These are phyloP conservation scores for Lasioglossum leucozonium DNA, from an alignment of 2,888 invertebrate species.

Conservation along the genomic window DNA sequence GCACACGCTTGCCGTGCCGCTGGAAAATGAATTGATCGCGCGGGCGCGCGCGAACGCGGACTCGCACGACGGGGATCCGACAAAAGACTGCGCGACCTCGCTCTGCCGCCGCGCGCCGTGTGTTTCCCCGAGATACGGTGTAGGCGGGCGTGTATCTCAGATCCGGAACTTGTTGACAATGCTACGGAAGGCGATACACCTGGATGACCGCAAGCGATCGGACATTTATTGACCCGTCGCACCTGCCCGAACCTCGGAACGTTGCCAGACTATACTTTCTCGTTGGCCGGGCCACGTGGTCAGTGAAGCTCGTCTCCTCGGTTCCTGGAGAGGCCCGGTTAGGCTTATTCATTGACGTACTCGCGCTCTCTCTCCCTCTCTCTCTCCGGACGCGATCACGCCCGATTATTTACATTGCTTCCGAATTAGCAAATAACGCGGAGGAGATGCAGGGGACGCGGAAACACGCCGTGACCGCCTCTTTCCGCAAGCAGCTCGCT, in stretches of 20 bases:
- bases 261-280: conserved; percentile 74
- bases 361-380: conserved; percentile 37
- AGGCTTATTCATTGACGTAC: conserved; percentile 70
- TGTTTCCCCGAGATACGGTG: conserved; percentile 45
- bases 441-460: conserved; percentile 30
- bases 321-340: conserved; percentile 36
- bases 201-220: conserved; percentile 76
- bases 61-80: conserved; percentile 37
- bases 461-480: conserved; percentile 65
- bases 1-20: conserved; percentile 56
- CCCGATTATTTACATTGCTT: conserved; percentile 78
- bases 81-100: conserved; percentile 28
- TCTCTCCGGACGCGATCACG: conserved; percentile 63
- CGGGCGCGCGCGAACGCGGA: no score
- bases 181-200: conserved; percentile 84
- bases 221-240: conserved; percentile 64
- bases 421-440: conserved; percentile 77
- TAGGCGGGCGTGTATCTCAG: conserved; percentile 73
- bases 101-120: neutral
- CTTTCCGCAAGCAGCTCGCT: conserved; percentile 57
- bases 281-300: conserved; percentile 71
- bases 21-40: conserved; percentile 61
- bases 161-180: conserved; percentile 83
- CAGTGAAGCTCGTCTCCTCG: conserved; percentile 84
- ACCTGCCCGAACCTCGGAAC: conserved; percentile 16